A percentile compares a stretch with the other conserved stretches of the same genome.
Evolutionary conservation across 35 echinoderm and acorn worm species (phyloP).

Genomic region (Heliocidaris tuberculata): DNA sequence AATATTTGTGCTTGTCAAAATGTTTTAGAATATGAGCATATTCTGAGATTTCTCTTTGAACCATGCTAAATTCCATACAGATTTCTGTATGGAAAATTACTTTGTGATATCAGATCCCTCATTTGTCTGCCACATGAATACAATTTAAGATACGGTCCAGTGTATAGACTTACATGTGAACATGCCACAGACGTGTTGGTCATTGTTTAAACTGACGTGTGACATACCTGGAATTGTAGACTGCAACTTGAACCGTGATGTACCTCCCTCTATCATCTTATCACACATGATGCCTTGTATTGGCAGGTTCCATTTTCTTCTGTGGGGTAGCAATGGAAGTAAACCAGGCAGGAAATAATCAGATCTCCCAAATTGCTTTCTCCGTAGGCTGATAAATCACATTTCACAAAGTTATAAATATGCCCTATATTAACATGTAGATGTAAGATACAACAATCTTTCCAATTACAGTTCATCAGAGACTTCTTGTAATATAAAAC

Average conservation of each 20-base stretch:
- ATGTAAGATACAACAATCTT: background rate
- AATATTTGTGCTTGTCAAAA: no score
- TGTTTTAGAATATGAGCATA: no score
- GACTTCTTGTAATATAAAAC: background rate
- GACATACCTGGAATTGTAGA: background rate
- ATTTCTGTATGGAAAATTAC: no score
- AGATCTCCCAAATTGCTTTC: background rate
- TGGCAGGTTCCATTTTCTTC: background rate
- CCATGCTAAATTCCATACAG: no score
- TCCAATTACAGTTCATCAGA: background rate
- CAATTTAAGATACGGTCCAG: background rate
- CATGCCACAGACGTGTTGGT: background rate
- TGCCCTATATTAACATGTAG: background rate
- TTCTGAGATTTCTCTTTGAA: no score
- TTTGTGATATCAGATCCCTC: no score
- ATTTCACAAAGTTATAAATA: background rate
- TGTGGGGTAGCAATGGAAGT: background rate
- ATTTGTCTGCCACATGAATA: background rate
- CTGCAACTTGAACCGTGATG: background rate
- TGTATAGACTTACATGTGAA: background rate
- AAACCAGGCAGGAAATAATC: background rate
- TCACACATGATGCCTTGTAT: background rate
- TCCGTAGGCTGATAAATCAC: background rate
- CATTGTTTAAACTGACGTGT: background rate
- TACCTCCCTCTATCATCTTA: background rate